These are phyloP conservation scores for Calephelis nemesis DNA, from an alignment of 1,140 invertebrate genomes.

Conservation along the genomic window DNA sequence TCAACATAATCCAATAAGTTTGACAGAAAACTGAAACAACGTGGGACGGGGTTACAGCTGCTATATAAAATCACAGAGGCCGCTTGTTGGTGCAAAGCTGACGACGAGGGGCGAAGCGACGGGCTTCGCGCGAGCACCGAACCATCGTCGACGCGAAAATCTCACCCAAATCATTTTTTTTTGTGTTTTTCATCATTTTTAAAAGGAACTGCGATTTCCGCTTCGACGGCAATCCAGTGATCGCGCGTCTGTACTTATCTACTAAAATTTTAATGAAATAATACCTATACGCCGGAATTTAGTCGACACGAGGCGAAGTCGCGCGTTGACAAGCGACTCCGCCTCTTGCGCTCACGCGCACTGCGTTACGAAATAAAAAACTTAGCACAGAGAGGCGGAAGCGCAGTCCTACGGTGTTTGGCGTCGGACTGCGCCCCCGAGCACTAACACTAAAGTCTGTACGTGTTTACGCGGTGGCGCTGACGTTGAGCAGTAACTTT, in stretches of 20 bases:
- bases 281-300: conserved; percentile 76
- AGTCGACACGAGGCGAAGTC: conserved; percentile 47
- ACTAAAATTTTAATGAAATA: conserved; percentile 77
- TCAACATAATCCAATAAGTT: conserved; percentile 35
- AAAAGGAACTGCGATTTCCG: conserved; percentile 30
- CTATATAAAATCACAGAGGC: conserved; percentile 40
- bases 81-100: conserved; percentile 41
- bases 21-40: conserved; percentile 37
- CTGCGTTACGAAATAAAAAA: conserved; percentile 68
- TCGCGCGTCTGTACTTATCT: conserved; percentile 54
- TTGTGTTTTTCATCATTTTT: conserved; percentile 58
- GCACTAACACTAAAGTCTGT: conserved; percentile 67
- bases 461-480: conserved; percentile 49
- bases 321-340: conserved; percentile 34
- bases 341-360: conserved; percentile 39
- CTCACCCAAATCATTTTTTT: conserved; percentile 44
- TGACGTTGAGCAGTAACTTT: conserved; percentile 68
- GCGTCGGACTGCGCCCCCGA: conserved; percentile 42
- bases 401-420: conserved; percentile 37
- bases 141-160: conserved; percentile 28
- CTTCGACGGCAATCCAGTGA: conserved; percentile 34
- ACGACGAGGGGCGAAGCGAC: conserved; percentile 44
- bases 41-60: conserved; percentile 18
- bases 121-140: conserved; percentile 37
- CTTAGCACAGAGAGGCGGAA: conserved; percentile 60